Base-by-base conservation (phyloP, 92 coral and sea anemone species). In the Heteractis magnifica region DNA sequence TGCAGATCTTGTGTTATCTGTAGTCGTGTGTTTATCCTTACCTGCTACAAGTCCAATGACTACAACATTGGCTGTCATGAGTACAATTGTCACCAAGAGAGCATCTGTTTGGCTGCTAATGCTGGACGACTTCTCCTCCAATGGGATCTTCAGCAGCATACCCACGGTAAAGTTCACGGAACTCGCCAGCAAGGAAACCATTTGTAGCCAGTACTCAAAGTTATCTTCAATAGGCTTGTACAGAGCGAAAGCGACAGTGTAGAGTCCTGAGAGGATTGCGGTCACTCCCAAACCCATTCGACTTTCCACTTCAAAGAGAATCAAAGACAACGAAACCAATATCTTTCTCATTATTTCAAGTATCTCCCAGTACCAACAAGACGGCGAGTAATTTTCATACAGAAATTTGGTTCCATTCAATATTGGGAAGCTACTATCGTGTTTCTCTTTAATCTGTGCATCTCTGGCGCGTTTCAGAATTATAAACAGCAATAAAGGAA, bases 101-200 rank as follows among this genome's bases (percentile, higher is more conserved):
- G 48, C 41, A 77, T 51, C 55, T 8, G 80, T 51, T 52, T 77
- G 6, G 18, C 52, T 41, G 60, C 19, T 51, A 41, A 77, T 51
- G 26, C 53, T 51, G 60, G 52, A 41, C 12, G 48, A 41, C 19
- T 11, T 51, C 53, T 77, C 80, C 15, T 58, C 64, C 64, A 58
- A 9, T 51, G 80, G 80, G 26, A 77, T 77, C 80, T 51, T 77
- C 53, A 77, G 60, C 80, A 77, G 4, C 53, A 77, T 49, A 77
- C 80, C 80, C 70, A 52, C 52, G 55, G 34, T 44, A 11, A 26
- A 51, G 60, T 44, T 77, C 51, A 51, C 58, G 14, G 41, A 44
- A 41, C 34, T 44, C 60, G 80, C 80, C 73, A 77, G 55, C 34
- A 77, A 51, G 12, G 80, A 49, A 26, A 44, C 21, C 55, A 77